Percentiles rank a stretch among this genome's conserved stretches.
phyloP scores from a whole-genome alignment of 2,113 vertebrate genomes.

The Atrichornis clamosus region DNA sequence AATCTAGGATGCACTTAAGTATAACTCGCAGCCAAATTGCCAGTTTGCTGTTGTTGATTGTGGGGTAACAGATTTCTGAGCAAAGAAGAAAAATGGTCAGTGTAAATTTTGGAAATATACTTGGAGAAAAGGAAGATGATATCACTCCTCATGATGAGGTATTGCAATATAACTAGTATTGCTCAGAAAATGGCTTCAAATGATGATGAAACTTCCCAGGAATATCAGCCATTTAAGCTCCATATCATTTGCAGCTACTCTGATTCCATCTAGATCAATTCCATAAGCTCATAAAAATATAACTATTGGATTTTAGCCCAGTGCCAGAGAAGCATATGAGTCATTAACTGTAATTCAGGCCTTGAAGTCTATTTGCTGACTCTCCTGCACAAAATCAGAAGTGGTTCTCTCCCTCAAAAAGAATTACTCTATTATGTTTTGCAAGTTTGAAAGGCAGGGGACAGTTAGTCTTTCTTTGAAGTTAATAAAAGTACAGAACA shows the following conservation, averaged over 20 bases:
- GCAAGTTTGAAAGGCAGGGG: not conserved
- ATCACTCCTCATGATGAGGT: not conserved
- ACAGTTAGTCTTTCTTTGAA: not conserved
- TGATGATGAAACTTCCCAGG: not conserved
- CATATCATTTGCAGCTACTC: not conserved
- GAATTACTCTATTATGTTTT: not conserved
- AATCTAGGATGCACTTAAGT: not conserved
- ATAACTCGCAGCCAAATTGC: not conserved
- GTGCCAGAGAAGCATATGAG: not conserved
- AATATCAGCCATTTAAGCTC: slow-evolving; percentile 18
- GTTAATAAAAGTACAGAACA: not conserved
- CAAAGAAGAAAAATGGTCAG: not conserved
- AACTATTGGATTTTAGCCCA: slow-evolving; percentile 27
- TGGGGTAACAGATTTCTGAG: not conserved
- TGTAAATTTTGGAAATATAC: not conserved
- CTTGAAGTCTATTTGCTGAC: slow-evolving; percentile 5
- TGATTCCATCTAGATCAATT: not conserved
- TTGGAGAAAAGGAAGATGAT: not conserved
- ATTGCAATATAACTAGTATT: not conserved
- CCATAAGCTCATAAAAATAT: not conserved
- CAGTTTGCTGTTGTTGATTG: not conserved
- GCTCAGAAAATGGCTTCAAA: not conserved
- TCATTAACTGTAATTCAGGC: slow-evolving; percentile 41
- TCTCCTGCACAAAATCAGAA: not conserved
- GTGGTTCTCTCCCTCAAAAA: not conserved